Evolutionary conservation across 1,140 invertebrate species (phyloP), one percentile per base, ranked within the genome.

Genomic region (Cotesia chilonis): DNA sequence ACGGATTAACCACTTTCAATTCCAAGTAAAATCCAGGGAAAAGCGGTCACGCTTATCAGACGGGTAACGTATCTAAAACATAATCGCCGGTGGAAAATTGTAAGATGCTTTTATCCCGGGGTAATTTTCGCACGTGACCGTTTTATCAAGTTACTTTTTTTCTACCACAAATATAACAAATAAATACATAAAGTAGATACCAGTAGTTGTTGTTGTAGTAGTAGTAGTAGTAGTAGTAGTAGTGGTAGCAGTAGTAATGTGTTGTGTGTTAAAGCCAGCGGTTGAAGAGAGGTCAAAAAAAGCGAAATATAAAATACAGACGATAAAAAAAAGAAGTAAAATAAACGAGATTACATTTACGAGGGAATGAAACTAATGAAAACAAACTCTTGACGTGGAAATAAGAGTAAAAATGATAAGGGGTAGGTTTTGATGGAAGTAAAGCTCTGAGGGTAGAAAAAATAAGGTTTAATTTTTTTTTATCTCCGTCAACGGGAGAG

Each of bases 351-450:
- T 71, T 71, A 71, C 28, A 68, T 66, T 59, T 51, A 64, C 63
- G 63, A 54, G 51, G 63, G 63, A 51, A 71, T 71, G 63, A 66
- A 65, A 66, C 63, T 71, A 71, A 71, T 71, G 70, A 71, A 66
- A 71, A 71, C 70, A 71, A 71, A 66, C 61, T 71, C 70, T 61
- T 66, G 70, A 71, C 70, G 70, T 64, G 52, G 47, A 71, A 66
- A 71, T 66, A 47, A 47, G 70, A 64, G 54, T 71, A 59, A 66
- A 64, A 71, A 71, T 71, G 63, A 71, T 66, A 71, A 71, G 70
- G 63, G 68, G 70, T 41, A 52, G 4, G 59, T 71, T 70, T 71
- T 71, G 69, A 71, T 60, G 61, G 51, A 47, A 60, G 47, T 10
- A 67, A 66, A 55, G 69, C 20, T 59, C 14, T 12, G n/a, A 52